Evolutionary conservation across 2,888 invertebrate genomes (phyloP).

Genomic region (Rhagophthalmus giganteus): DNA sequence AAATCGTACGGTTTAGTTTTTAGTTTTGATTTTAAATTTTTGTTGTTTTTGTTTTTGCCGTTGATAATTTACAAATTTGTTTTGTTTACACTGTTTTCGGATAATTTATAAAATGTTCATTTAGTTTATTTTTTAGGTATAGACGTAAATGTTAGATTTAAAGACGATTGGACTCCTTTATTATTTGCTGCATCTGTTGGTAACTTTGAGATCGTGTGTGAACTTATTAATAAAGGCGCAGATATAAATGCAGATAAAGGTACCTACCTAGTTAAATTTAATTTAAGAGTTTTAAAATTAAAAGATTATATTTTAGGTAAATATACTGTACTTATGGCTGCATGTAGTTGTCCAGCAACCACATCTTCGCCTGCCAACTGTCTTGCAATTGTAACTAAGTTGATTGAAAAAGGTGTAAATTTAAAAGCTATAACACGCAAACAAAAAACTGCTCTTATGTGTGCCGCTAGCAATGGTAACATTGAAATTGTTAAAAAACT

Average conservation of each 20-base stretch:
- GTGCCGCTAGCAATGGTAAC: slow-evolving; percentile 62
- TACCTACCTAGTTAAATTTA: slow-evolving; percentile 20
- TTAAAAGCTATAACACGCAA: slow-evolving; percentile 61
- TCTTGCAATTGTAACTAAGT: slow-evolving; percentile 45
- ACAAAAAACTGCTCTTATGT: slow-evolving; percentile 67
- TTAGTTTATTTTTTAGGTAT: too few relatives aligned
- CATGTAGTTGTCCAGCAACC: slow-evolving; percentile 62
- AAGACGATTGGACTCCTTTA: slow-evolving; percentile 65
- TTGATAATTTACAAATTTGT: too few relatives aligned
- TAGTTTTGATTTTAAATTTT: too few relatives aligned
- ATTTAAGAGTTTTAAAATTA: background rate
- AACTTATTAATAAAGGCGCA: slow-evolving; percentile 61
- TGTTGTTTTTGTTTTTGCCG: too few relatives aligned
- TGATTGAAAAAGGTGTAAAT: slow-evolving; percentile 60
- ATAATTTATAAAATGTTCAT: too few relatives aligned
- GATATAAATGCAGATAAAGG: slow-evolving; percentile 59
- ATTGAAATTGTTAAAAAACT: slow-evolving; percentile 59
- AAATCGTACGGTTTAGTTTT: too few relatives aligned
- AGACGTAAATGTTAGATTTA: slow-evolving; percentile 54
- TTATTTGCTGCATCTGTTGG: slow-evolving; percentile 64
- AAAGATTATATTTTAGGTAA: slow-evolving; percentile 57
- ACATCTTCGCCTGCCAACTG: slow-evolving; percentile 57
- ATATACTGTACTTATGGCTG: slow-evolving; percentile 66
- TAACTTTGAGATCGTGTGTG: slow-evolving; percentile 58
- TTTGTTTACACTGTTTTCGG: too few relatives aligned